phyloP scores from a whole-genome alignment of 2,888 invertebrate species.

The Ethmia dodecea region DNA sequence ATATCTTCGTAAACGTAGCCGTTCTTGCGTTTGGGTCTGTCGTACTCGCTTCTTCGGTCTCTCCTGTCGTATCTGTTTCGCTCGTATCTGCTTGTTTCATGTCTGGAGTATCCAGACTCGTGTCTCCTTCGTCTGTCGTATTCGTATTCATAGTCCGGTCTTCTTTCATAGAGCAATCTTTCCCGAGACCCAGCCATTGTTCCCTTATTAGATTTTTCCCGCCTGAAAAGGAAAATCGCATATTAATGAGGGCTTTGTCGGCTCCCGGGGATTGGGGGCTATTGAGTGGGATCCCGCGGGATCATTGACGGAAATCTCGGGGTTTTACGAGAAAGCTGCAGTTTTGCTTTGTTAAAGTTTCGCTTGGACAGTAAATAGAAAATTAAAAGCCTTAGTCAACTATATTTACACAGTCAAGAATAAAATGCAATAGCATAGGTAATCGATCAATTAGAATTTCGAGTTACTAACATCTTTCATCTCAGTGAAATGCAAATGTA shows the following conservation, averaged over 20 bases:
- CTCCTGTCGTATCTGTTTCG: conserved; percentile 28
- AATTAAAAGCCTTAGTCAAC: too few species aligned
- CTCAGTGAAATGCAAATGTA: too few species aligned
- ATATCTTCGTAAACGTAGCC: conserved; percentile 72
- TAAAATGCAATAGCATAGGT: too few species aligned
- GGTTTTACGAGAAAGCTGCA: neutral
- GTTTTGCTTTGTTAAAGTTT: too few species aligned
- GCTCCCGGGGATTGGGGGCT: neutral
- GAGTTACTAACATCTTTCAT: too few species aligned
- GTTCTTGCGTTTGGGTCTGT: conserved; percentile 56
- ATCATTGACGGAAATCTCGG: neutral
- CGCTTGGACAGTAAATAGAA: too few species aligned
- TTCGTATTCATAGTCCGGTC: conserved; percentile 46
- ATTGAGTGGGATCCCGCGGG: conserved; percentile 1
- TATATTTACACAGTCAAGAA: too few species aligned
- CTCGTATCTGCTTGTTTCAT: conserved; percentile 18
- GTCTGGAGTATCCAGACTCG: conserved; percentile 27
- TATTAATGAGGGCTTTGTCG: conserved; percentile 30
- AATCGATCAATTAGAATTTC: too few species aligned
- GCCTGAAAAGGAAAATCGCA: conserved; percentile 42
- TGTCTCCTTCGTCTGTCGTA: conserved; percentile 43
- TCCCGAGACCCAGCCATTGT: conserved; percentile 68
- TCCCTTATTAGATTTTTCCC: conserved; percentile 37
- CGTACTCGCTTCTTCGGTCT: conserved; percentile 27
- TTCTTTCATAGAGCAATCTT: conserved; percentile 57